Evolutionary conservation across 2,888 invertebrate genomes (phyloP).

Genomic region (Noctua pronuba): DNA sequence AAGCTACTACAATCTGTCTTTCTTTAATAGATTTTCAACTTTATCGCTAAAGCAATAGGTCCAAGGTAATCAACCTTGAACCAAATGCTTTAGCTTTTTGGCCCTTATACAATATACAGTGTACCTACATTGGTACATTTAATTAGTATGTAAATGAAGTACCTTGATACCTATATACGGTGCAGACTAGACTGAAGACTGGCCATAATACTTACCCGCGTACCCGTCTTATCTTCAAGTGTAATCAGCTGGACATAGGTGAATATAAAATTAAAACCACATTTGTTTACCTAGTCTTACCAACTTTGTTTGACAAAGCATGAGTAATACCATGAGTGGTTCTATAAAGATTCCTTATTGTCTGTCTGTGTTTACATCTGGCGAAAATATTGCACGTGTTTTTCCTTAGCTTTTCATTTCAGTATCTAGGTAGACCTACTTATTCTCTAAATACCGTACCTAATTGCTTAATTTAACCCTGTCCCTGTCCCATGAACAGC

Average conservation of each 20-base stretch:
- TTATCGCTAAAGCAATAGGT: no score
- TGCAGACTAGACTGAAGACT: not conserved
- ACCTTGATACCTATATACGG: not conserved
- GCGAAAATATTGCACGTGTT: not conserved
- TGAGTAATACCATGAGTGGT: not conserved
- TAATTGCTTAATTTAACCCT: not conserved
- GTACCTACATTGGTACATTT: not conserved
- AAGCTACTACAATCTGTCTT: no score
- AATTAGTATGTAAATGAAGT: not conserved
- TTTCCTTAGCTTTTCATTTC: not conserved
- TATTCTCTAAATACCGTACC: not conserved
- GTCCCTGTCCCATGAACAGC: not conserved
- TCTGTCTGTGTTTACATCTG: not conserved
- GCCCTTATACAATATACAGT: no score
- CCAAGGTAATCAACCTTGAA: no score
- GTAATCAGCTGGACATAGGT: conserved; percentile 23
- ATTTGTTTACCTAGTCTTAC: conserved; percentile 10
- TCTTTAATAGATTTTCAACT: no score
- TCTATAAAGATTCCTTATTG: not conserved
- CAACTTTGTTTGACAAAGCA: conserved; percentile 19
- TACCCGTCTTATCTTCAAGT: conserved; percentile 12
- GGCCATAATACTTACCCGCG: not conserved
- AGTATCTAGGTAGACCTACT: not conserved
- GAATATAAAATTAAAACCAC: conserved; percentile 9
- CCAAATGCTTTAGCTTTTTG: no score